Conservation (phyloP, 2,113 vertebrate species). For the Mesembrinibis cayennensis region DNA sequence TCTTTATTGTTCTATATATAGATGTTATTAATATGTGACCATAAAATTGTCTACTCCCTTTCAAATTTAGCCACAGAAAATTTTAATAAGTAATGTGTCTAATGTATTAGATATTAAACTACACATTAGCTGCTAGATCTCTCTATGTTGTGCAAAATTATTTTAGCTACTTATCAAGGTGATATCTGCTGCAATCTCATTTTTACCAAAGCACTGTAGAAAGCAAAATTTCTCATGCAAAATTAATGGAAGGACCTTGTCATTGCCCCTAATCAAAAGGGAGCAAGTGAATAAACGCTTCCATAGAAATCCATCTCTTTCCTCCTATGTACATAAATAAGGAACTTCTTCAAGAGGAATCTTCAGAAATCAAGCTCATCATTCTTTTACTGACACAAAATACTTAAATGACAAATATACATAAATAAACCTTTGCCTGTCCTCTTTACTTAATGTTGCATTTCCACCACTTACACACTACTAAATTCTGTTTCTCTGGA, state of each 20-base stretch:
- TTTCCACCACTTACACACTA: neutral
- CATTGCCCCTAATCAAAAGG: neutral
- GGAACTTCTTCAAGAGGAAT: neutral
- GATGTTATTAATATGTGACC: neutral
- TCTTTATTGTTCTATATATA: neutral
- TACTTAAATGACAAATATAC: neutral
- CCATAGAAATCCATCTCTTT: neutral
- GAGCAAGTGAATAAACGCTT: neutral
- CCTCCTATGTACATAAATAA: neutral
- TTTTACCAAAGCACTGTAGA: neutral
- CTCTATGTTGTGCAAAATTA: neutral
- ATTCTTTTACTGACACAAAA: neutral
- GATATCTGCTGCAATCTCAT: neutral
- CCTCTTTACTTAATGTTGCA: neutral
- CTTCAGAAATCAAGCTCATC: neutral
- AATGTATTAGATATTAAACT: neutral
- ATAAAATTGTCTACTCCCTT: neutral
- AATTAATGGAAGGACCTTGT: neutral
- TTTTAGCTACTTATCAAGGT: slow-evolving; percentile 23
- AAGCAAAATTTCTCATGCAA: neutral
- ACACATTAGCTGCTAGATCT: neutral
- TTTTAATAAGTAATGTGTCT: neutral
- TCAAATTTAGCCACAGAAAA: neutral
- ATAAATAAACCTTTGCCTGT: neutral
- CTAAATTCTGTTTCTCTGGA: neutral